Percentiles rank a stretch among this genome's conserved stretches.
These are phyloP conservation scores for Pipistrellus pipistrellus DNA, from an alignment of 2,797 vertebrate species.

Conservation along the genomic window DNA sequence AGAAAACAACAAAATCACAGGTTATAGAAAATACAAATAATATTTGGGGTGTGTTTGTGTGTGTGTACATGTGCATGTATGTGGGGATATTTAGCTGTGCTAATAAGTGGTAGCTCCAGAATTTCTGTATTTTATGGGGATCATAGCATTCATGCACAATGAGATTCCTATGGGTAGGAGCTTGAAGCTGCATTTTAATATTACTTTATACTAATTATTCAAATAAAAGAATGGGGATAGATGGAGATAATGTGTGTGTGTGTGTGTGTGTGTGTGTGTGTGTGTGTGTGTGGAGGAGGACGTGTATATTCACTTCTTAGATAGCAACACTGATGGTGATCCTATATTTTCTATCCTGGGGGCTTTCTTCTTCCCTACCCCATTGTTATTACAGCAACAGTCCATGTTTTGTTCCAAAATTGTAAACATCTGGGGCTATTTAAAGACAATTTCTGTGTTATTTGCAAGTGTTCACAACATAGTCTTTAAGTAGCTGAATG, in stretches of 20 bases:
- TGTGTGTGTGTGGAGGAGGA: too few species aligned
- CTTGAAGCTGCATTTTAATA: neutral
- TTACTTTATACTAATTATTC: neutral
- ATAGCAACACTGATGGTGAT: neutral
- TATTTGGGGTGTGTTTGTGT: neutral
- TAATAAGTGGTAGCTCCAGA: neutral
- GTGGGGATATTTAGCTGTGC: neutral
- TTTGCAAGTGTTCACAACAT: neutral
- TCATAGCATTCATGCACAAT: neutral
- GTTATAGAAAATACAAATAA: conserved; percentile 33
- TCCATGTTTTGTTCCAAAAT: neutral
- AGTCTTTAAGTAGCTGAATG: neutral
- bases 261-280: neutral
- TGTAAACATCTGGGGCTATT: neutral
- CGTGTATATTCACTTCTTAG: neutral
- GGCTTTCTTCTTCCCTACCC: neutral
- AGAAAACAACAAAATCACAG: conserved; percentile 61
- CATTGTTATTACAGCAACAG: neutral
- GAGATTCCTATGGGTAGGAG: neutral
- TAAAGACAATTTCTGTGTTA: neutral
- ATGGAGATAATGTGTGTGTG: neutral
- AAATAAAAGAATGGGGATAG: neutral
- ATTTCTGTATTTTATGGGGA: neutral
- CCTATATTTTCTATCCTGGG: neutral
- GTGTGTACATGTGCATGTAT: too few species aligned